Percentiles rank a stretch among this genome's conserved stretches.
Conservation (phyloP, 2,113 vertebrate species). For the Ciconia maguari region DNA sequence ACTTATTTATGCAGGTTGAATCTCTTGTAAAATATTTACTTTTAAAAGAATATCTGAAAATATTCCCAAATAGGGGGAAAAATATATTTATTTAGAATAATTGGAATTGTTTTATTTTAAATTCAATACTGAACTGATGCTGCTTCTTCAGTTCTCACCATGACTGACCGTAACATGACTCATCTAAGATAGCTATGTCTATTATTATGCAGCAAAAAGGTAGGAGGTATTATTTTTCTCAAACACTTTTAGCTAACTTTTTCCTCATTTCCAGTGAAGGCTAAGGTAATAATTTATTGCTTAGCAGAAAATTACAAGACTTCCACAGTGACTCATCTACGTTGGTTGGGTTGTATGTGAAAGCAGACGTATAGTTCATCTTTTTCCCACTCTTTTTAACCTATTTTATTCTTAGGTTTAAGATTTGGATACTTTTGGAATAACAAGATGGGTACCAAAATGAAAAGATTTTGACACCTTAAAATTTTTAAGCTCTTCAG, state of each 20-base stretch:
- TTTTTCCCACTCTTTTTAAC: neutral
- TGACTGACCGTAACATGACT: neutral
- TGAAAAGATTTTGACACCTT: neutral
- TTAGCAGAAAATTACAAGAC: neutral
- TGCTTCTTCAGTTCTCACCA: neutral
- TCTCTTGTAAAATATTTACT: neutral
- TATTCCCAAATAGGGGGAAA: neutral
- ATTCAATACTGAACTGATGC: neutral
- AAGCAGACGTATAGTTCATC: neutral
- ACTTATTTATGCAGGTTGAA: neutral
- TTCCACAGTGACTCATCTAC: neutral
- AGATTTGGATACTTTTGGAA: neutral
- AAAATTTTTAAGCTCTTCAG: neutral
- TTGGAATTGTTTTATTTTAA: neutral
- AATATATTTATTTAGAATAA: neutral
- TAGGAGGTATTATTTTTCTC: conserved; percentile 19
- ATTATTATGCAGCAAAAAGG: neutral
- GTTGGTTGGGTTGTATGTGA: neutral
- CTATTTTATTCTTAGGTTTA: neutral
- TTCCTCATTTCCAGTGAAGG: neutral
- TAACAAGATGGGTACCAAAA: neutral
- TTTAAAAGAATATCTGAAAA: conserved; percentile 11
- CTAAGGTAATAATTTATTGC: conserved; percentile 22
- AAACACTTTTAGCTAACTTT: neutral
- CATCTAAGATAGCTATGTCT: neutral